Evolutionary conservation across 1,140 invertebrate genomes (phyloP).

Genomic region (Triops cancriformis): DNA sequence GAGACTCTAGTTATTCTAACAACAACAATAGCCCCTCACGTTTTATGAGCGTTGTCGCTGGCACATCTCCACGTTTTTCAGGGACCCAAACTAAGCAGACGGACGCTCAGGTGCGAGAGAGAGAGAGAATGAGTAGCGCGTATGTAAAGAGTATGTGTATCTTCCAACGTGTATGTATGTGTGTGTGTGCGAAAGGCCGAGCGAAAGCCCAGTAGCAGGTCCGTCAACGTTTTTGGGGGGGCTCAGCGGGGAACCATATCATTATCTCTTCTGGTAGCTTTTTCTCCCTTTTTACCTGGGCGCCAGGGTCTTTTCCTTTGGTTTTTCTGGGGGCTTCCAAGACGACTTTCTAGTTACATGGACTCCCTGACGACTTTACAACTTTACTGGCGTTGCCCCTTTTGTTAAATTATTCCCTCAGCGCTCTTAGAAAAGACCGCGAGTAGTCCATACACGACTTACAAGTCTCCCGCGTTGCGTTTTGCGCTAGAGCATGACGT

Average conservation of each 20-base stretch:
- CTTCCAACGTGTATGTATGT: constrained; percentile 15
- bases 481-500: not conserved
- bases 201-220: constrained; percentile 10
- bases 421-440: not conserved
- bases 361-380: not conserved
- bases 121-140: not conserved
- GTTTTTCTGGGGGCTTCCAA: not conserved
- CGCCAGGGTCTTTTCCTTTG: not conserved
- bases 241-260: constrained; percentile 3
- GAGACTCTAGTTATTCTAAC: no score
- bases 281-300: not conserved
- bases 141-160: constrained; percentile 18
- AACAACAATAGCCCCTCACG: no score
- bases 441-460: not conserved
- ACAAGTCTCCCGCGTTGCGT: not conserved
- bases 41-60: no score
- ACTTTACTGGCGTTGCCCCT: not conserved
- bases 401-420: not conserved
- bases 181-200: constrained; percentile 18
- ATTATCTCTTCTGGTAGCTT: not conserved
- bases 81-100: no score
- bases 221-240: constrained; percentile 4
- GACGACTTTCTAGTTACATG: not conserved
- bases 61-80: no score
- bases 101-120: not conserved